Conservation (phyloP, 2,113 vertebrate genomes). For the Neotragus moschatus region DNA sequence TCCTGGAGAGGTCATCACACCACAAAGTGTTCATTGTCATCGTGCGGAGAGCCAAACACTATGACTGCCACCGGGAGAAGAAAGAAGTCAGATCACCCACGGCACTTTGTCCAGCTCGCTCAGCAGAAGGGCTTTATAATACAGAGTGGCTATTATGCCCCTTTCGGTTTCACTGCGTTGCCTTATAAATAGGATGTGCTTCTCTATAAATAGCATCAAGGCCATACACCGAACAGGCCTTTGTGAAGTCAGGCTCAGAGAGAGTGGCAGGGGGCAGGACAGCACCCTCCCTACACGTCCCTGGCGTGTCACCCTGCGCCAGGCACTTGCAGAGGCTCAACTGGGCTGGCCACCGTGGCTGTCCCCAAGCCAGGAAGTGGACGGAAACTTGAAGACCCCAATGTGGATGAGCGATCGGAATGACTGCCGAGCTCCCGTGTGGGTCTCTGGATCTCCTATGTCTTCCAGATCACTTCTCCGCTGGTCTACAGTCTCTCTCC, state of each 20-base stretch:
- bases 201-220: not conserved
- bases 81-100: not conserved
- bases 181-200: not conserved
- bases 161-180: not conserved
- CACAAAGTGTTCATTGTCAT: not conserved
- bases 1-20: not conserved
- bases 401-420: fast-evolving
- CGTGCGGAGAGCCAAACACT: fast-evolving
- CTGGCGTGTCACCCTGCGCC: fast-evolving
- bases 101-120: not conserved
- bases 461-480: not conserved
- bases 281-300: not conserved
- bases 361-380: not conserved
- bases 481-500: not conserved
- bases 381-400: too few relatives aligned
- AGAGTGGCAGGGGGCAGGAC: fast-evolving
- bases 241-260: not conserved
- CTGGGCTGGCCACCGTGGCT: fast-evolving
- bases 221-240: fast-evolving
- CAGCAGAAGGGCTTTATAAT: not conserved
- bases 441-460: fast-evolving
- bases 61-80: not conserved
- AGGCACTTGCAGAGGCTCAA: too few relatives aligned
- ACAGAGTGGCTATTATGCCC: not conserved
- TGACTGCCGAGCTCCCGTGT: fast-evolving